Percentiles rank a stretch among this genome's conserved stretches.
phyloP scores from a whole-genome alignment of 2,113 vertebrate species.

The Ictidomys tridecemlineatus region DNA sequence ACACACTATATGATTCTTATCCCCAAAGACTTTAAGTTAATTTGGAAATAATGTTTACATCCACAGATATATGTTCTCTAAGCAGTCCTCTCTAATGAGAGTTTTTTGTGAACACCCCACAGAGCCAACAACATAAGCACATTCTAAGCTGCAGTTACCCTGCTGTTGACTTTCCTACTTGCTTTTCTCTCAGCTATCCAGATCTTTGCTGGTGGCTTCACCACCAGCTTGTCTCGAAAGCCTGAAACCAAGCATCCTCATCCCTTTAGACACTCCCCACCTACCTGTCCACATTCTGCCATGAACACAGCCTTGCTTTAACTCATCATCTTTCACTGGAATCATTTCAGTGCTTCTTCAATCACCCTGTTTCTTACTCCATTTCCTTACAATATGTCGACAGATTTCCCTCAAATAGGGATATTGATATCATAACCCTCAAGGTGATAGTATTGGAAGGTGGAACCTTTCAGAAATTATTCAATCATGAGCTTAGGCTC shows the following conservation, averaged over 20 bases:
- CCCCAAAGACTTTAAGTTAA: constrained; percentile 8
- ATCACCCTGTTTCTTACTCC: background rate
- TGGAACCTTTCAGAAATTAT: background rate
- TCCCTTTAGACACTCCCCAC: background rate
- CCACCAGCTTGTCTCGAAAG: background rate
- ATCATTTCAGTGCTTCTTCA: background rate
- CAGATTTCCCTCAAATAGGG: background rate
- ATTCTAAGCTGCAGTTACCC: background rate
- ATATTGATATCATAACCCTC: background rate
- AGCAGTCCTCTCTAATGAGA: background rate
- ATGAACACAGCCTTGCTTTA: background rate
- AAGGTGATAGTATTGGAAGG: background rate
- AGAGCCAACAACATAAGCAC: background rate
- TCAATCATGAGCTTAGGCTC: background rate
- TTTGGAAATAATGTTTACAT: background rate
- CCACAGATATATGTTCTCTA: background rate
- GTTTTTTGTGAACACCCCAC: background rate
- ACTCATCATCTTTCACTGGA: background rate
- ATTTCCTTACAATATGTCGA: background rate
- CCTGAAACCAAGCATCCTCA: background rate
- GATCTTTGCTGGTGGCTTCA: background rate
- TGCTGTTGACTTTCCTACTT: background rate
- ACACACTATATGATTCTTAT: background rate
- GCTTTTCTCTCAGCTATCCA: background rate
- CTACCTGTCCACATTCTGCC: background rate